Evolutionary conservation across 1,140 invertebrate genomes (phyloP).

Genomic region (Melanaphis sacchari): DNA sequence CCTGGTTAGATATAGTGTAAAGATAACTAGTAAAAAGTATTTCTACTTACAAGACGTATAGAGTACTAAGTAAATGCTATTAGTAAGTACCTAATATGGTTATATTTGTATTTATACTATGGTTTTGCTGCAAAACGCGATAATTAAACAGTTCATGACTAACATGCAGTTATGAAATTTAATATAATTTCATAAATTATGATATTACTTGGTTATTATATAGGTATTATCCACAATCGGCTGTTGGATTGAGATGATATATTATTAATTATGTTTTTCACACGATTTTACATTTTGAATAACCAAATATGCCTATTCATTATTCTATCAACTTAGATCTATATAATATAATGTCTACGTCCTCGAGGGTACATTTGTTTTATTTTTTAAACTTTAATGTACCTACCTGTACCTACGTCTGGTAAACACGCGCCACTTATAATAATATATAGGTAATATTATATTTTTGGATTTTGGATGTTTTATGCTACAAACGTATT

Average conservation of each 20-base stretch:
- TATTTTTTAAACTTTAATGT: neutral
- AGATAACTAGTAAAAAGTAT: too few relatives aligned
- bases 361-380: neutral
- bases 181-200: neutral
- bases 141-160: neutral
- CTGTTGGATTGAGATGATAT: neutral
- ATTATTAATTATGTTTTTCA: neutral
- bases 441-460: too few relatives aligned
- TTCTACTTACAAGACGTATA: too few relatives aligned
- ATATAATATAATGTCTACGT: neutral
- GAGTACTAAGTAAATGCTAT: too few relatives aligned
- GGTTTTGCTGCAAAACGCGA: neutral
- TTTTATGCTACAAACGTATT: neutral
- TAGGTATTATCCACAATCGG: neutral
- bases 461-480: neutral
- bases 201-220: neutral
- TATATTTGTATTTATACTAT: neutral
- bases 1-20: too few relatives aligned
- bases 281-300: neutral
- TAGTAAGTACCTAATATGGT: too few relatives aligned
- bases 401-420: neutral
- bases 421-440: neutral
- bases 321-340: neutral
- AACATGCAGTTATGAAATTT: neutral
- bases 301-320: neutral